Percentiles rank a stretch among this genome's conserved stretches.
These are phyloP conservation scores for Boulengeromyrus knoepffleri DNA, from an alignment of 2,113 vertebrate species.

Conservation along the genomic window DNA sequence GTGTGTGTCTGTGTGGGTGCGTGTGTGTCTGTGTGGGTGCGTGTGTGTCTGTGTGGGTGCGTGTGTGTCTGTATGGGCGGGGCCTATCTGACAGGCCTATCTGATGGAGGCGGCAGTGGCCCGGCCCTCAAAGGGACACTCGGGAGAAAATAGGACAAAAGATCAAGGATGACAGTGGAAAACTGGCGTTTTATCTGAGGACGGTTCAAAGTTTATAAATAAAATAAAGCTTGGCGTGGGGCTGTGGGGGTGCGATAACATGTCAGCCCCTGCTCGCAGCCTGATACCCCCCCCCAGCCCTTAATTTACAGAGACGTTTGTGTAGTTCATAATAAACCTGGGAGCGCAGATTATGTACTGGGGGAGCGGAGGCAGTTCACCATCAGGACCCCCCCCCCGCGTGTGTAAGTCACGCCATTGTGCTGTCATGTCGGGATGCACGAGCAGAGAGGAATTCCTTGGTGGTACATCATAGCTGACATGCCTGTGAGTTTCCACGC, in stretches of 20 bases:
- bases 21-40: neutral
- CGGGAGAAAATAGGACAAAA: slow-evolving; percentile 74
- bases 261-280: slow-evolving; percentile 45
- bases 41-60: neutral
- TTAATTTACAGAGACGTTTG: slow-evolving; percentile 54
- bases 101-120: slow-evolving; percentile 67
- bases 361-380: slow-evolving; percentile 30
- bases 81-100: slow-evolving; percentile 43
- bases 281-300: slow-evolving; percentile 37
- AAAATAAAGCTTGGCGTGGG: slow-evolving; percentile 70
- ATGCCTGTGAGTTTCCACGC: neutral
- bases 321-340: slow-evolving; percentile 56
- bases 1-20: neutral
- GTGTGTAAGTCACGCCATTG: slow-evolving; percentile 18
- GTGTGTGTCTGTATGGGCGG: neutral
- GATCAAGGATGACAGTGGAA: slow-evolving; percentile 75
- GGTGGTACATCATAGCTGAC: slow-evolving; percentile 5
- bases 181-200: slow-evolving; percentile 76
- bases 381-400: slow-evolving; percentile 19
- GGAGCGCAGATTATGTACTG: slow-evolving; percentile 49
- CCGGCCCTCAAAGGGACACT: slow-evolving; percentile 66
- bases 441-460: slow-evolving; percentile 8
- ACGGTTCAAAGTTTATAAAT: slow-evolving; percentile 80
- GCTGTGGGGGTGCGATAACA: slow-evolving; percentile 70
- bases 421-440: slow-evolving; percentile 21